Base-by-base conservation (phyloP, 2,113 vertebrate species). In the Lagenorhynchus albirostris region DNA sequence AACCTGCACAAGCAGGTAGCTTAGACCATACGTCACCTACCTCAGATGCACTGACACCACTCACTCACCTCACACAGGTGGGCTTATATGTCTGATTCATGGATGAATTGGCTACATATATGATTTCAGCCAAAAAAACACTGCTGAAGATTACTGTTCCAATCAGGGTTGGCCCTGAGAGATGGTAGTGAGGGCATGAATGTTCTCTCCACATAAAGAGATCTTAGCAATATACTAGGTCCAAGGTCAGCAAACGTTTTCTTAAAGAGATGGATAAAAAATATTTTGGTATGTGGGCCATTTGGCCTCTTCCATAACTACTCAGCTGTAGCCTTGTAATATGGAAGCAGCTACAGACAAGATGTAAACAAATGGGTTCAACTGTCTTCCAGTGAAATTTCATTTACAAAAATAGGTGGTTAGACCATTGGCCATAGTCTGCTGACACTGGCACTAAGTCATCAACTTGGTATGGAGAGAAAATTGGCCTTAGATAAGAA, bases 321-420 rank as follows among this genome's bases (percentile, higher is more conserved):
- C 13, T 67, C 14, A 65, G 3, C 5, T 15, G 1, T 65, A 11
- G n/a, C 21, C 2, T 10, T 17, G 6, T 60, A 68, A 3, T 3
- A 33, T 23, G 2, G 12, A 60, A 76, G 33, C 15, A 0, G 55
- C 55, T 58, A 21, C 77, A n/a, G 26, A 33, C 3, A 60, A 31
- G 47, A 36, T 7, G 17, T 60, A 62, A 53, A 41, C 2, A 58
- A 47, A 36, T 26, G 13, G 2, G 25, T 8, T n/a, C 44, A 47
- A 0, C 8, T 93, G 8, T 47, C 47, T n/a, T 55, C 31, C 5
- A 53, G 53, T 53, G 53, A 53, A 53, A 53, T 53, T 53, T 53
- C 53, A 53, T 17, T 53, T 53, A 18, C 53, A 53, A 5, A 53
- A 53, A 17, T 53, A 53, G 5, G 53, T 53, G 15, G 53, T 53